Percentiles rank a stretch among this genome's conserved stretches.
phyloP scores from a whole-genome alignment of 2,797 vertebrate species.

The Nyctalus aviator region DNA sequence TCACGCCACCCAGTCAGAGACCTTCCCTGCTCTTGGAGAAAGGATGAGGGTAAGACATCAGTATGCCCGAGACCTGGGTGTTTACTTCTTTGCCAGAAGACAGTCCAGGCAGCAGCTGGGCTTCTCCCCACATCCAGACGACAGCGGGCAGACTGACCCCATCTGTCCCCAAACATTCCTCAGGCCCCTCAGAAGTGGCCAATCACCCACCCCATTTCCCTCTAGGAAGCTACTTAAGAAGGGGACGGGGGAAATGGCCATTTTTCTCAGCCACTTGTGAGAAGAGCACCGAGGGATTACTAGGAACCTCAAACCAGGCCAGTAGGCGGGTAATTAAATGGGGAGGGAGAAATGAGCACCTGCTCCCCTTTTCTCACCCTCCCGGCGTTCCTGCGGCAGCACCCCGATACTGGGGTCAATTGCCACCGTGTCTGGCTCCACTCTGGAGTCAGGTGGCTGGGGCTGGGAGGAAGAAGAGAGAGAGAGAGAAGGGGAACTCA shows the following conservation, averaged over 20 bases:
- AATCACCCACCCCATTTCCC: neutral
- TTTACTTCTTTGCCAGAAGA: conserved; percentile 46
- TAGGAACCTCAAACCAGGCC: conserved; percentile 44
- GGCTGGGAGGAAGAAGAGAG: neutral
- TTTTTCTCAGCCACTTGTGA: conserved; percentile 36
- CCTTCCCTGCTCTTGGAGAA: conserved; percentile 20
- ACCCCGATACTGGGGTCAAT: conserved; percentile 63
- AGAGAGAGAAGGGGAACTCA: neutral
- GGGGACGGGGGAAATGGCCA: conserved; percentile 32
- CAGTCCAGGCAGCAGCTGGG: conserved; percentile 48
- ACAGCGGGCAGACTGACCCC: conserved; percentile 68
- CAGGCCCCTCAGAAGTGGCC: conserved; percentile 48
- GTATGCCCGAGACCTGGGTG: conserved; percentile 62
- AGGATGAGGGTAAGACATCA: conserved; percentile 17
- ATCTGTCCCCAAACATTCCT: conserved; percentile 60
- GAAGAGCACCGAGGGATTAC: conserved; percentile 41
- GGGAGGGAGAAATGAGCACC: conserved; percentile 44
- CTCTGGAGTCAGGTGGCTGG: conserved; percentile 57
- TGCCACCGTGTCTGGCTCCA: conserved; percentile 52
- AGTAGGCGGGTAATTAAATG: neutral
- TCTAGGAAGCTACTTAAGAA: conserved; percentile 52
- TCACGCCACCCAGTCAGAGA: conserved; percentile 11
- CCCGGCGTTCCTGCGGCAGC: neutral
- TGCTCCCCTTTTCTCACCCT: conserved; percentile 58
- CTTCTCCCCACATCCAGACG: conserved; percentile 9